Evolutionary conservation across 2,888 invertebrate genomes (phyloP), one percentile per base, ranked within the genome.

Genomic region (Eutolmus rufibarbis): DNA sequence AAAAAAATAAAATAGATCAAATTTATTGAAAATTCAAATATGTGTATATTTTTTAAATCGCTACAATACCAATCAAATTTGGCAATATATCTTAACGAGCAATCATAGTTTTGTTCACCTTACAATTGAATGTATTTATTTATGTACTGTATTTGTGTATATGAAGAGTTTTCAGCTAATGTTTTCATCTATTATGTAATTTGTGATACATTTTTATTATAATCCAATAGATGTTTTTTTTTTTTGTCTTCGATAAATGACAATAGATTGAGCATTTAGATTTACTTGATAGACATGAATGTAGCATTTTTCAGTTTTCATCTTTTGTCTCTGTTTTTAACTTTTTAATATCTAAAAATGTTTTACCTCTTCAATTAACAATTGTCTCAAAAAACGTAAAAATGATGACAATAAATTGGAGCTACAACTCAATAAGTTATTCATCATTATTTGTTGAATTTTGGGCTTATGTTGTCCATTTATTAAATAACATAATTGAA

Each of bases 141-240:
- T 79, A 79, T 51, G 79, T 79, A 51, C 51, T 79, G 79, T 79
- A 51, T 40, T 79, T 51, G 79, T 79, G 51, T 79, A 79, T 51
- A 79, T 79, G 51, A 66, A 66, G 23, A n/a, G 66, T 66, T 66
- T 66, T 66, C 66, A 66, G 66, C 46, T 31, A 79, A 79, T 79
- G 23, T 56, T 28, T 46, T 79, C 51, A 79, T 46, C 79, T 40
- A 51, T 79, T 79, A 79, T 56, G 46, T 28, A 76, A 79, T 79
- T 79, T 79, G 66, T 79, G 79, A 46, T 12, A 79, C 16, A 79
- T 28, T 79, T 66, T 66, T 51, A 51, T 66, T 51, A 51, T 9
- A 51, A 79, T 66, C 23, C 16, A 19, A 51, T 79, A 79, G 79
- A 12, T 46, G 23, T 79, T 79, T 12, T 66, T 79, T 12, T 66